A percentile compares a stretch with the other conserved stretches of the same genome.
Evolutionary conservation across 2,888 invertebrate species (phyloP).

Genomic region (Sinodicranocentrus sp.): DNA sequence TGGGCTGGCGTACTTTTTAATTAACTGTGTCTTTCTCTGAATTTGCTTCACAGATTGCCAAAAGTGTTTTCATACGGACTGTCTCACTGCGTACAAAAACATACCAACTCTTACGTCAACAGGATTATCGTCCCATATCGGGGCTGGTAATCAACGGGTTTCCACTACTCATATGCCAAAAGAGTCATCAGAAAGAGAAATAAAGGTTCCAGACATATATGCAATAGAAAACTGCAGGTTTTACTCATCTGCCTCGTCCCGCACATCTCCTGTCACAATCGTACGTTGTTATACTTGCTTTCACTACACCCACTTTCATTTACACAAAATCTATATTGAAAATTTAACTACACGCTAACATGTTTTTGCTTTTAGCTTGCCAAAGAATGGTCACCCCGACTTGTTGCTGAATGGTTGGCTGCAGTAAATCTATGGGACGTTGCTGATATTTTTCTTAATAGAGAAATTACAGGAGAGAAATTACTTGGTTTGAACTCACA

Average conservation of each 20-base stretch:
- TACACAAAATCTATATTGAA: too few relatives aligned
- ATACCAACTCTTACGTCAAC: conserved; percentile 50
- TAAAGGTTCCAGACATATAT: conserved; percentile 64
- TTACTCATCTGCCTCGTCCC: conserved; percentile 57
- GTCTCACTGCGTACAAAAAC: conserved; percentile 66
- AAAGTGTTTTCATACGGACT: conserved; percentile 73
- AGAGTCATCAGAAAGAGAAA: conserved; percentile 54
- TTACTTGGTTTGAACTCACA: conserved; percentile 84
- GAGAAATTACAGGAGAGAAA: conserved; percentile 85
- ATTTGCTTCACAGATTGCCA: conserved; percentile 70
- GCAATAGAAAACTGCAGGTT: conserved; percentile 66
- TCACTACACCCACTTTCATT: too few relatives aligned
- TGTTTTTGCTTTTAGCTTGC: conserved; percentile 82
- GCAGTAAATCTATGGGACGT: conserved; percentile 86
- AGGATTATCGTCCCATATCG: conserved; percentile 31
- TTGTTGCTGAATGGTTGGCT: conserved; percentile 88
- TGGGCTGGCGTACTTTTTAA: conserved; percentile 21
- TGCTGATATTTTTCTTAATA: conserved; percentile 85
- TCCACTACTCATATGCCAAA: conserved; percentile 27
- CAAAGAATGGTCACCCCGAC: conserved; percentile 84
- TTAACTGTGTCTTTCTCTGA: conserved; percentile 11
- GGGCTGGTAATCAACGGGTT: conserved; percentile 13
- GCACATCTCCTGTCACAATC: conserved; percentile 40
- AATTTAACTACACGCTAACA: too few relatives aligned
- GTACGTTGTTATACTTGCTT: conserved; percentile 57